Evolutionary conservation across 2,888 invertebrate genomes (phyloP), one percentile per base, ranked within the genome.

Genomic region (Anoplius nigerrimus): DNA sequence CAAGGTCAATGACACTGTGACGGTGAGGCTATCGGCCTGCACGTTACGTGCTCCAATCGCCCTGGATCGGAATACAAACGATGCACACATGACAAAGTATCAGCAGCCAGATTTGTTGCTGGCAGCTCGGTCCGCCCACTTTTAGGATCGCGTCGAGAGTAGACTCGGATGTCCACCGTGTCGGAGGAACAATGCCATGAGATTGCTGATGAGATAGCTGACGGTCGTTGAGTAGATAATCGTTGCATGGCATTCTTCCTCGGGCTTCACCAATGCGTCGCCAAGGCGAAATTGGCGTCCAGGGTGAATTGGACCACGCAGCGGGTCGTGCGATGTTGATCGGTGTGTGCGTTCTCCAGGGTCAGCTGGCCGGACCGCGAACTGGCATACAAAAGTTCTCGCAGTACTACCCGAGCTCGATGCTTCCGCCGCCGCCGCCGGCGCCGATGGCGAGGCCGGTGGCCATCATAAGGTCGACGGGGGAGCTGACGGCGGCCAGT

Each of bases 361-460:
- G 87, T 83, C 88, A 88, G 85, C 82, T 88, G 78, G 84, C 88
- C 80, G 88, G 90, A 89, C 84, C 90, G 89, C 82, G 89, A 88
- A 81, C 87, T 84, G 87, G 86, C 62, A 82, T 88, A 81, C 88
- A 88, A 87, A 92, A 92, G 88, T 88, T 92, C 82, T 93, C 94
- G 55, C 95, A 96, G 85, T 97, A 96, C 90, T 96, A 97, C 90
- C 94, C 94, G 80, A 96, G 95, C 86, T 94, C 97, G 62, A 98
- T 98, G 95, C 91, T 98, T 86, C 98, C 98, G 5, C 98, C 98
- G 24, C 97, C 97, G 6, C 98, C 98, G 2, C 92, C 98, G 42
- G 97, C 98, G 6, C 98, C 98, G 18, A 97, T 98, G 96, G 98
- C 98, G 2, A 91, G 98, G 75, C 98, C 98, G 0, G 98, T 98